Conservation (phyloP, 2,888 invertebrate genomes). For the Hyalella azteca region DNA sequence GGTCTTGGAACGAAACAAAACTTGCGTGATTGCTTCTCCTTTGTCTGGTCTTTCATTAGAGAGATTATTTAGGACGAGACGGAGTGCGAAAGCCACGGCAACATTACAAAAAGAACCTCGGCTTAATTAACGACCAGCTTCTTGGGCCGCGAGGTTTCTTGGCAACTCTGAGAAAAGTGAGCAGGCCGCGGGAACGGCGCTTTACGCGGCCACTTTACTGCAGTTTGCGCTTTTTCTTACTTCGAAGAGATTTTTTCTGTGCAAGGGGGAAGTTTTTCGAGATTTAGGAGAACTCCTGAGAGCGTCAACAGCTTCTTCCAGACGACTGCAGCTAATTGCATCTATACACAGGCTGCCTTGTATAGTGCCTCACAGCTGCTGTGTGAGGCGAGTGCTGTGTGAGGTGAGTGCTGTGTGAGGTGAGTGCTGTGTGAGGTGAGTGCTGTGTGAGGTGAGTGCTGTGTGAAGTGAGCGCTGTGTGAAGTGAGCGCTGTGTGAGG, state of each 20-base stretch:
- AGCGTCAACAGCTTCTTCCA: neutral
- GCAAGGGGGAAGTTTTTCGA: neutral
- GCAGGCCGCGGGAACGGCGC: neutral
- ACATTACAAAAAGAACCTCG: conserved; percentile 19
- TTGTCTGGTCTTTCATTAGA: conserved; percentile 18
- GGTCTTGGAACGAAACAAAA: neutral
- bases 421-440: too few species aligned
- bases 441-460: too few species aligned
- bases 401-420: too few species aligned
- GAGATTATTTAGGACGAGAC: conserved; percentile 4
- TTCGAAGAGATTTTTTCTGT: neutral
- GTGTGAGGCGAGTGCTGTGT: too few species aligned
- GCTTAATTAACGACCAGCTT: neutral
- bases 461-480: too few species aligned
- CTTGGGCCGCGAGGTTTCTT: neutral
- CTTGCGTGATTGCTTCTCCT: conserved; percentile 32
- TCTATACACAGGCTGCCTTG: too few species aligned
- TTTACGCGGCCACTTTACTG: conserved; percentile 20
- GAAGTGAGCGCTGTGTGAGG: too few species aligned
- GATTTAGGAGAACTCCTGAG: neutral
- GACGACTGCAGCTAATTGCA: conserved; percentile 5
- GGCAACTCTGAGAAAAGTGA: conserved; percentile 1
- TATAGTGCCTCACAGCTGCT: too few species aligned
- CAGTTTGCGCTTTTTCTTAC: conserved; percentile 11
- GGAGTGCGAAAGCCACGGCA: conserved; percentile 12